These are phyloP conservation scores for Agapostemon virescens DNA, from an alignment of 2,888 invertebrate genomes.

Conservation along the genomic window DNA sequence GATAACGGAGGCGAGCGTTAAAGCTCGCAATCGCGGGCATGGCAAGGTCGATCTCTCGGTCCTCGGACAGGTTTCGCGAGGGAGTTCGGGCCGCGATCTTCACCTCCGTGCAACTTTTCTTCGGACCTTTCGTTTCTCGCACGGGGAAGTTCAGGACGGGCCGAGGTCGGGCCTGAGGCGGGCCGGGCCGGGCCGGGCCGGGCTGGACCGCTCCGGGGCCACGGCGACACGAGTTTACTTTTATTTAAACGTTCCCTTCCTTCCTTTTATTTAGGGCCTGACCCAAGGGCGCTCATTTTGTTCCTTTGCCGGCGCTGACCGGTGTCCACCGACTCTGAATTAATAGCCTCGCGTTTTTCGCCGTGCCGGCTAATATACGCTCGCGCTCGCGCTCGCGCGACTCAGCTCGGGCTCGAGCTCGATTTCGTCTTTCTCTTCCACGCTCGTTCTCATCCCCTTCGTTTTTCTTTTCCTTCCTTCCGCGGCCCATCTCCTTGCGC, in stretches of 20 bases:
- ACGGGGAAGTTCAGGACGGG: constrained; percentile 48
- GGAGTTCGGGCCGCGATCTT: constrained; percentile 43
- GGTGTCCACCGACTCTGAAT: constrained; percentile 75
- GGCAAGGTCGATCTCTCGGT: constrained; percentile 66
- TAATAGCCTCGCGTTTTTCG: constrained; percentile 75
- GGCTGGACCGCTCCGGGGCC: constrained; percentile 30
- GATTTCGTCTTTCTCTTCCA: constrained; percentile 19
- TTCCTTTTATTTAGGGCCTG: constrained; percentile 79
- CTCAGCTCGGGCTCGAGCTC: constrained; percentile 16
- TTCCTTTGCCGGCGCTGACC: constrained; percentile 72
- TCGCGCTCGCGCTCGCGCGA: constrained; percentile 64
- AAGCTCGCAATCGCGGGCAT: constrained; percentile 60
- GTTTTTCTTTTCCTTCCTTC: constrained; percentile 50
- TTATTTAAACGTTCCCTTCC: constrained; percentile 79
- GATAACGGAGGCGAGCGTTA: constrained; percentile 64
- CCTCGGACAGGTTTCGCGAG: constrained; percentile 63
- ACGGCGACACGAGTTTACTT: constrained; percentile 79
- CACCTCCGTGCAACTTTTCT: constrained; percentile 67
- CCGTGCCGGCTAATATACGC: constrained; percentile 76
- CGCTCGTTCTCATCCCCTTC: constrained; percentile 25
- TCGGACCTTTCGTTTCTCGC: constrained; percentile 28
- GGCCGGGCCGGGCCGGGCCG: not conserved
- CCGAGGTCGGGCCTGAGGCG: constrained; percentile 6
- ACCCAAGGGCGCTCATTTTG: constrained; percentile 74
- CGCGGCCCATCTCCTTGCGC: constrained; percentile 29